Conservation (phyloP, 2,113 vertebrate genomes). For the Elgaria multicarinata region DNA sequence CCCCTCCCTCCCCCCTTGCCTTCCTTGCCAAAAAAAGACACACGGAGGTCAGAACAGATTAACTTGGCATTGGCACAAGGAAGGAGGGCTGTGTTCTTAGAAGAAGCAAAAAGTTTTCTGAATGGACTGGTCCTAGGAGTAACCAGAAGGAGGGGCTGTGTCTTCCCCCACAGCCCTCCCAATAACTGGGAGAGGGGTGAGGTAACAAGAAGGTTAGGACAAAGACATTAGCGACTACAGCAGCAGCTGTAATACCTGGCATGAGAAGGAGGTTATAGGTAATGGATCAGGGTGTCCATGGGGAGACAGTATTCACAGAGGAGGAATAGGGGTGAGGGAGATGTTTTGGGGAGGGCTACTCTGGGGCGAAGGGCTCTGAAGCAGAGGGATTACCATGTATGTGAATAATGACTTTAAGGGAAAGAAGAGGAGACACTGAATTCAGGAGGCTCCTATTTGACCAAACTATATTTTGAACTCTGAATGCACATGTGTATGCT, state of each 20-base stretch:
- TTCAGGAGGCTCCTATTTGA: neutral
- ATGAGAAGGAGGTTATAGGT: neutral
- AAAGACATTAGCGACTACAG: neutral
- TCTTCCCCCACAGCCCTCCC: neutral
- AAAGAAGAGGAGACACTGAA: neutral
- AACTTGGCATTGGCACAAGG: neutral
- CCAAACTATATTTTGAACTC: neutral
- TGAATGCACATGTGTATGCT: neutral
- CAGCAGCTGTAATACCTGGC: neutral
- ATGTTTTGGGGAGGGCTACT: neutral
- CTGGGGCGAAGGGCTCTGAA: neutral
- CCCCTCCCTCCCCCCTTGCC: neutral
- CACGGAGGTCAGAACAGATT: neutral
- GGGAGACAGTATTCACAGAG: neutral
- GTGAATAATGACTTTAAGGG: neutral
- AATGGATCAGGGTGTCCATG: neutral
- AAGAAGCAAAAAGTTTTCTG: neutral
- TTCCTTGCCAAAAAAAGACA: constrained; percentile 4
- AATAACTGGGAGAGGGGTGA: neutral
- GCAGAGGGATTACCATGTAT: neutral
- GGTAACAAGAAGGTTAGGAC: too few relatives aligned
- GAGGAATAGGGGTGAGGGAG: neutral
- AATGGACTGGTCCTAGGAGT: neutral
- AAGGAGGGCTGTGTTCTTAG: accelerated
- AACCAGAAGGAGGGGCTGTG: neutral